Percentiles rank a stretch among this genome's conserved stretches.
Conservation (phyloP, 2,888 invertebrate genomes). For the Macropis europaea region DNA sequence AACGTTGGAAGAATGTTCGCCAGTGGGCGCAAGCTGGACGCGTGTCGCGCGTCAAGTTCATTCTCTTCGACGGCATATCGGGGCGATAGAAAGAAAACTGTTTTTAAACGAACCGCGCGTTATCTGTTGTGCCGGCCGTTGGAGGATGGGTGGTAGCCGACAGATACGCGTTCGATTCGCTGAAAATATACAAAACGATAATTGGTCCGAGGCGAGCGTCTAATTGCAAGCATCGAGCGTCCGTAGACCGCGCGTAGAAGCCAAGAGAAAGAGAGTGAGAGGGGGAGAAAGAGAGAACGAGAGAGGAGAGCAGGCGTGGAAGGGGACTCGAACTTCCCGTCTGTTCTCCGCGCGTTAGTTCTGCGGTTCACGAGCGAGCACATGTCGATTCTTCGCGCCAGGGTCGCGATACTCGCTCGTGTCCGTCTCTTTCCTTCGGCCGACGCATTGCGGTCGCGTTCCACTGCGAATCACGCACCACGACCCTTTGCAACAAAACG, state of each 20-base stretch:
- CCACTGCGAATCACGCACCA: neutral
- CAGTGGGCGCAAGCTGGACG: too few species aligned
- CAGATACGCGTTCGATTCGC: neutral
- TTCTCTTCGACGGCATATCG: too few species aligned
- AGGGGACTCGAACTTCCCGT: constrained; percentile 50
- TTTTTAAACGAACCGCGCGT: neutral
- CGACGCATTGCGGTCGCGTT: neutral
- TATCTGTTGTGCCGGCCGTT: neutral
- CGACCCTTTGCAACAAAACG: neutral
- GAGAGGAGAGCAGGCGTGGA: constrained; percentile 4
- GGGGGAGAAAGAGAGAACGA: constrained; percentile 6
- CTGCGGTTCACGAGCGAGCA: constrained; percentile 45
- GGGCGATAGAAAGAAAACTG: neutral
- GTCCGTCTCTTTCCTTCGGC: neutral
- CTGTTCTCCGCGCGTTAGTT: constrained; percentile 38
- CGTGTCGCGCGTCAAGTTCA: neutral
- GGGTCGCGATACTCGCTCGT: constrained; percentile 23
- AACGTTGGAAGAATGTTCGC: too few species aligned
- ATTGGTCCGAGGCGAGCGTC: neutral
- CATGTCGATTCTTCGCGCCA: constrained; percentile 50
- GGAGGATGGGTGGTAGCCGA: neutral
- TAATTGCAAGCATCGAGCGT: constrained; percentile 19
- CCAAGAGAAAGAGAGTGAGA: constrained; percentile 1
- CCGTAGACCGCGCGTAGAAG: neutral
- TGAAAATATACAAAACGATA: constrained; percentile 15